Conservation (phyloP, 2,113 vertebrate species). For the Amphiprion ocellaris region DNA sequence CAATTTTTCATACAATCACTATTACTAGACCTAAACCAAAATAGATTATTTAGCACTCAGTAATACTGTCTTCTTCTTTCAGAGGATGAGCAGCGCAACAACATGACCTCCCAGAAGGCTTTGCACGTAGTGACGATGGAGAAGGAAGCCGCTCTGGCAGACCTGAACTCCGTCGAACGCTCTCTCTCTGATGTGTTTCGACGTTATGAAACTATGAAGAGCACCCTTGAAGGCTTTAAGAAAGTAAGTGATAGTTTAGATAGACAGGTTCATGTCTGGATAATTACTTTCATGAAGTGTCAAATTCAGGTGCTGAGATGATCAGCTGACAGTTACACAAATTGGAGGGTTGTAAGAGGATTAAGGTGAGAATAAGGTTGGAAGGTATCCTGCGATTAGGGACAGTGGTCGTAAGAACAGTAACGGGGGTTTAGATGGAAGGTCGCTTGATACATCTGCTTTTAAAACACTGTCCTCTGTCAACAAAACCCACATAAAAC, state of each 20-base stretch:
- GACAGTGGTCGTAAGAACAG: conserved; percentile 15
- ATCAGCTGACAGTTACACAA: conserved; percentile 14
- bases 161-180: conserved; percentile 96
- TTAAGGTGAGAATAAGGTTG: conserved; percentile 33
- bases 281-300: neutral
- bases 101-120: conserved; percentile 89
- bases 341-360: conserved; percentile 14
- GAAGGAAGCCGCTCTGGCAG: conserved; percentile 92
- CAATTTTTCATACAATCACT: neutral
- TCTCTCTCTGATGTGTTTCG: conserved; percentile 96
- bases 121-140: conserved; percentile 90
- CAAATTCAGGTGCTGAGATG: neutral
- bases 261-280: neutral
- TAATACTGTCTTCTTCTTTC: conserved; percentile 27
- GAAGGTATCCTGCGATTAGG: conserved; percentile 18
- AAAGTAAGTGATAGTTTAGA: conserved; percentile 83
- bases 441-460: neutral
- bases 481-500: neutral
- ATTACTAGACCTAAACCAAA: neutral
- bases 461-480: neutral
- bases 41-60: neutral
- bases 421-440: conserved; percentile 13
- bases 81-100: conserved; percentile 95
- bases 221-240: conserved; percentile 94
- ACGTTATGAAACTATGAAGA: conserved; percentile 96